Conservation (phyloP, 2,888 invertebrate species). For the Macrophya alboannulata region DNA sequence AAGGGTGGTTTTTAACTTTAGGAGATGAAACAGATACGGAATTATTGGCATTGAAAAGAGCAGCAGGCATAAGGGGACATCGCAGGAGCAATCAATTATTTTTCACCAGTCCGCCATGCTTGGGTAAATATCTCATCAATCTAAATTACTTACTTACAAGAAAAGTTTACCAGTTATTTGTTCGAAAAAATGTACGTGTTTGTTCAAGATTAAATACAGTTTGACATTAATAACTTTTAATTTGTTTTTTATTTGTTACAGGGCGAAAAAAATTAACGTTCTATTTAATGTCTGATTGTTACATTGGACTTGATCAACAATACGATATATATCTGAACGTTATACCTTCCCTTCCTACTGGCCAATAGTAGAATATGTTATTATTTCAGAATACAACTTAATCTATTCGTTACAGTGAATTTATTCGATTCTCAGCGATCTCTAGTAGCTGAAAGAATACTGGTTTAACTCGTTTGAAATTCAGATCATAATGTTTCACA, state of each 20-base stretch:
- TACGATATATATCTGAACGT: conserved; percentile 83
- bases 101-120: conserved; percentile 84
- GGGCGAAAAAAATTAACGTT: conserved; percentile 90
- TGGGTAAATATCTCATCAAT: conserved; percentile 77
- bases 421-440: conserved; percentile 16
- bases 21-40: conserved; percentile 88
- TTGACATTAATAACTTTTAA: conserved; percentile 19
- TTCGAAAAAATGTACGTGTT: not conserved
- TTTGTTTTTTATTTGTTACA: conserved; percentile 75
- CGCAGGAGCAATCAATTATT: conserved; percentile 82
- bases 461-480: not conserved
- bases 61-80: conserved; percentile 82
- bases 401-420: not conserved
- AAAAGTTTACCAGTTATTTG: not conserved
- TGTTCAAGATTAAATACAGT: not conserved
- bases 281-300: conserved; percentile 95
- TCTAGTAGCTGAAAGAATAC: not conserved
- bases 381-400: not conserved
- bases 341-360: conserved; percentile 62
- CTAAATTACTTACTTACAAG: not conserved
- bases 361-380: conserved; percentile 41
- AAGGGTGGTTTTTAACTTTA: conserved; percentile 96
- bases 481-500: not conserved
- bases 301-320: conserved; percentile 97
- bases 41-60: conserved; percentile 91